Conservation (phyloP, 2,888 invertebrate species). For the Ganaspis brasiliensis region DNA sequence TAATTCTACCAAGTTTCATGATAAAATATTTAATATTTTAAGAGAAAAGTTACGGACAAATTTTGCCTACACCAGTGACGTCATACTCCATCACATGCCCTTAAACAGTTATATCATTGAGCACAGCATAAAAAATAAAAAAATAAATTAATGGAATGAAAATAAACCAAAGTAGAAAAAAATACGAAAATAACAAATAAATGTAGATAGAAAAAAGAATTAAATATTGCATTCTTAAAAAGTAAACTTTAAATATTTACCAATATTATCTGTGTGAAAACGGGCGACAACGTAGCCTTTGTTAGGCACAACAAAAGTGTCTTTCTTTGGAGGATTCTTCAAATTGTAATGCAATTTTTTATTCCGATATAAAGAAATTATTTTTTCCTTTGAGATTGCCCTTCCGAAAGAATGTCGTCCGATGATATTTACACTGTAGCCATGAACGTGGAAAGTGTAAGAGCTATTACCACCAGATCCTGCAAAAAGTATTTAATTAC, state of each 20-base stretch:
- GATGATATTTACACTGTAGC: slow-evolving; percentile 73
- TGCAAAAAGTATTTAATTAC: slow-evolving; percentile 68
- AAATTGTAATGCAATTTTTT: slow-evolving; percentile 81
- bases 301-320: slow-evolving; percentile 85
- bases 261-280: slow-evolving; percentile 68
- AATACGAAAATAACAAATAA: no score
- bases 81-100: no score
- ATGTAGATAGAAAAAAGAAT: no score
- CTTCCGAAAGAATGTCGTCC: slow-evolving; percentile 69
- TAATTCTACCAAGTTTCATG: no score
- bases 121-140: no score
- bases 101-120: no score
- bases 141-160: not conserved
- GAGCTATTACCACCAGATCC: slow-evolving; percentile 82
- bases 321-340: slow-evolving; percentile 82
- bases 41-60: no score
- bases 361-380: slow-evolving; percentile 77
- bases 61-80: no score
- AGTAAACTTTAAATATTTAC: slow-evolving; percentile 53
- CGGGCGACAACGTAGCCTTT: slow-evolving; percentile 81
- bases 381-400: slow-evolving; percentile 79
- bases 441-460: slow-evolving; percentile 85
- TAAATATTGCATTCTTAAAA: not conserved
- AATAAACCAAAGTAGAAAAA: no score
- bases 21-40: no score